A percentile compares a stretch with the other conserved stretches of the same genome.
These are phyloP conservation scores for Clarias gariepinus DNA, from an alignment of 2,113 vertebrate genomes.

Conservation along the genomic window DNA sequence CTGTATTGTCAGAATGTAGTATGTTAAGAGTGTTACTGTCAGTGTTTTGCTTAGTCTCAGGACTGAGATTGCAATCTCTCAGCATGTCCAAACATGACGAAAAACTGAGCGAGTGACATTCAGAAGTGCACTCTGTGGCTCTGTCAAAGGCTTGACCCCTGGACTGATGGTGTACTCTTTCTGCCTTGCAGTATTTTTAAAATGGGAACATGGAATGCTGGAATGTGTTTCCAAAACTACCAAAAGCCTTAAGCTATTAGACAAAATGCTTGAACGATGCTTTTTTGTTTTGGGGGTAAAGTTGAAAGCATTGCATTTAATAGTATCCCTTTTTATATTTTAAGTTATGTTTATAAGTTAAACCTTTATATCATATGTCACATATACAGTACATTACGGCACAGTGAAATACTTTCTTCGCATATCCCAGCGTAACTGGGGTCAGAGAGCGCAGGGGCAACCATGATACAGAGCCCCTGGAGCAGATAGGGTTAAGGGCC, in stretches of 20 bases:
- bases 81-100: conserved; percentile 8
- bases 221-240: neutral
- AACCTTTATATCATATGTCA: no score
- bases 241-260: neutral
- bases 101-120: neutral
- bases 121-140: neutral
- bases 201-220: neutral
- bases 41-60: neutral
- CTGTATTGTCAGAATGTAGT: neutral
- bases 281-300: neutral
- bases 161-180: neutral
- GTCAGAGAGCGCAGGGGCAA: no score
- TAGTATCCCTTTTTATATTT: neutral
- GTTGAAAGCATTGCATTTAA: neutral
- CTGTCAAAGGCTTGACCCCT: neutral
- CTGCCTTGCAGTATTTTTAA: neutral
- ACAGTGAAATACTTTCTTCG: no score
- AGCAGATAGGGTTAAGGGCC: no score
- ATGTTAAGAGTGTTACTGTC: neutral
- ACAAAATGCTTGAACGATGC: neutral
- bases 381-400: no score
- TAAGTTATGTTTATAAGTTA: no score
- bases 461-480: no score
- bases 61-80: neutral
- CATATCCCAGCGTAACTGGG: no score